Base-by-base conservation (phyloP, 1,140 invertebrate genomes). In the Tachypleus tridentatus region DNA sequence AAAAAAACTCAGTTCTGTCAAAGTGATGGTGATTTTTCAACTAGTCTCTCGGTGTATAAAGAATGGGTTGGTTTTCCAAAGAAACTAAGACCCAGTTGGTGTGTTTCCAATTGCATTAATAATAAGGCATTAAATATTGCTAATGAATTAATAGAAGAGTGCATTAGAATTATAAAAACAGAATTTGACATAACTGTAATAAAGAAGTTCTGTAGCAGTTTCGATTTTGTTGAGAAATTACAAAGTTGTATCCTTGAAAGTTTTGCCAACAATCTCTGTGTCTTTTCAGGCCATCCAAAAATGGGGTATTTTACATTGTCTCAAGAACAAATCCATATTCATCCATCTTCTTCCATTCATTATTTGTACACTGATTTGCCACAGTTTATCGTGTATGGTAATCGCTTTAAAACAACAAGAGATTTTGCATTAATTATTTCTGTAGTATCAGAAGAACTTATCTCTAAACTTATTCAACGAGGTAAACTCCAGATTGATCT, bases 1-100 rank as follows among this genome's bases (percentile, higher is more conserved):
- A 69, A 64, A 64, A 63, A 57, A 68, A 71, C 64, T 64, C 65
- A 57, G 52, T 68, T 72, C 67, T 58, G 93, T 94, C 5, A 85
- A 84, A 49, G 52, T 57, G 93, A 99, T 80, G 96, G 96, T 2
- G 96, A 98, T 80, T 82, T 97, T 49, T 79, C 98, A 3, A 96
- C 95, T 4, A 81, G 91, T 64, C 77, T 98, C 0, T 98, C 98
- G 76, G 86, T 97, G 0, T 94, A 87, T 72, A 65, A 54, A 61
- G 64, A 68, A 51, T 68, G 67, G 67, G 49, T 51, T 4, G 9
- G 6, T 49, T 57, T 68, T 57, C 64, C 67, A 7, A 65, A 65
- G 57, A 62, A 57, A 5, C 51, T 53, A 5, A 68, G 64, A 58
- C 49, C 51, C 9, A 57, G 58, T 8, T 68, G 67, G 67, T 68